These are phyloP conservation scores for Battus philenor DNA, from an alignment of 1,140 invertebrate genomes.

Conservation along the genomic window DNA sequence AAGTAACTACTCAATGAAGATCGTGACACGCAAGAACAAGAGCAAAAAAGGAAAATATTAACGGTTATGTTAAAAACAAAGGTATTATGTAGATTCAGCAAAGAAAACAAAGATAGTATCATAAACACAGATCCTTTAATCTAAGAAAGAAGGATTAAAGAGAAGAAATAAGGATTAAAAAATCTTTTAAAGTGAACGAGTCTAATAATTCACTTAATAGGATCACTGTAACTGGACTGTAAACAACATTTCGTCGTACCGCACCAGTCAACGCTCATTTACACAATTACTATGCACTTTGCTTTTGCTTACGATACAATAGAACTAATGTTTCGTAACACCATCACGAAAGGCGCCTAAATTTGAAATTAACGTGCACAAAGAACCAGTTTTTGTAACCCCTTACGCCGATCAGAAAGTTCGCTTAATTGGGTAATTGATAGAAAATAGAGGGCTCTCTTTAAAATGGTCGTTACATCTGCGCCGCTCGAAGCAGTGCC, in stretches of 20 bases:
- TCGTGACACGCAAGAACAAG: too few species aligned
- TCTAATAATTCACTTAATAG: slow-evolving; percentile 8
- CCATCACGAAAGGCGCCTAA: slow-evolving; percentile 47
- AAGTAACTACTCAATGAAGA: too few species aligned
- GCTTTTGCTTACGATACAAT: slow-evolving; percentile 37
- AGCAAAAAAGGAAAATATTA: too few species aligned
- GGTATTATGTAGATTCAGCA: too few species aligned
- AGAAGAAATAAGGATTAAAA: too few species aligned
- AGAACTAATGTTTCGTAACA: slow-evolving; percentile 43
- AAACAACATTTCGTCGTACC: slow-evolving; percentile 17
- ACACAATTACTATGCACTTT: slow-evolving; percentile 45
- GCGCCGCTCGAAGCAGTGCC: slow-evolving; percentile 37
- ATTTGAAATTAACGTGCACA: slow-evolving; percentile 52
- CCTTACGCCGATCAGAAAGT: background rate
- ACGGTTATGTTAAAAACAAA: too few species aligned
- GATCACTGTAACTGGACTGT: background rate
- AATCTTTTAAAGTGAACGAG: too few species aligned
- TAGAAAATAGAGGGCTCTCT: slow-evolving; percentile 27
- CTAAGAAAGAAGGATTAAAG: too few species aligned
- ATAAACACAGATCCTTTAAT: too few species aligned
- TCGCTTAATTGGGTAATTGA: slow-evolving; percentile 8
- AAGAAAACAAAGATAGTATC: too few species aligned
- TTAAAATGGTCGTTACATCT: slow-evolving; percentile 21
- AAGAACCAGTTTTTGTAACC: slow-evolving; percentile 26
- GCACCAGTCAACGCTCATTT: slow-evolving; percentile 37